Evolutionary conservation across 2,797 vertebrate species (phyloP), one percentile per base, ranked within the genome.

Genomic region (Aldrovandia affinis): DNA sequence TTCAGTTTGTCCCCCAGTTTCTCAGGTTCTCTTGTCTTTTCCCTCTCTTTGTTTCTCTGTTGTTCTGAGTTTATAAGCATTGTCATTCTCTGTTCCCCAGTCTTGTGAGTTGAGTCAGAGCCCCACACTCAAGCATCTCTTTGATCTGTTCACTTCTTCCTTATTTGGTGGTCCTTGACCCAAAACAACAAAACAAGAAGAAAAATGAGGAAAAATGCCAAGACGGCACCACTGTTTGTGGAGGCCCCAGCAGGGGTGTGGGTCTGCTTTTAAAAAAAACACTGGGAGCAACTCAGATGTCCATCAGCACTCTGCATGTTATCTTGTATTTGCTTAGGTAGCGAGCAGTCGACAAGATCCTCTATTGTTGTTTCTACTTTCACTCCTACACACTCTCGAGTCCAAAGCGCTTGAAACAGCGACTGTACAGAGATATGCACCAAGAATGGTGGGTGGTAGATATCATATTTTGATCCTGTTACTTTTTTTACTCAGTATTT

Each of bases 131-230:
- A 57, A 10, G 39, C 36, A 7, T 44, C 70, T 44, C 70, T 75
- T 75, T 75, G 20, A 75, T 75, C 70, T 75, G 39, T n/a, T 75
- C 42, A 22, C 70, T 44, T 75, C 70, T 75, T 44, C 70, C 70
- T 9, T 75, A 75, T 75, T 75, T 75, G 70, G 70, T 25, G 5
- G 2, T 75, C 70, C 6, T 12, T 18, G 36, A 44, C 70, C 20
- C 70, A 14, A 42, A 75, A 25, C 70, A 30, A n/a, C 18, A 18
- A 75, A 75, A 47, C 1, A 22, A 18, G 30, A 39, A 39, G 22
- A 75, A 44, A 47, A 44, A 44, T 10, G 20, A 8, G 36, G 22
- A 39, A 7, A 30, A 75, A 44, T 47, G 39, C 44, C 6, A 75
- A 75, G 70, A 18, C 70, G 7, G 70, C 5, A 18, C 70, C 25